These are phyloP conservation scores for human DNA, from an alignment of 2,113 vertebrate genomes.

Conservation along the genomic window DNA sequence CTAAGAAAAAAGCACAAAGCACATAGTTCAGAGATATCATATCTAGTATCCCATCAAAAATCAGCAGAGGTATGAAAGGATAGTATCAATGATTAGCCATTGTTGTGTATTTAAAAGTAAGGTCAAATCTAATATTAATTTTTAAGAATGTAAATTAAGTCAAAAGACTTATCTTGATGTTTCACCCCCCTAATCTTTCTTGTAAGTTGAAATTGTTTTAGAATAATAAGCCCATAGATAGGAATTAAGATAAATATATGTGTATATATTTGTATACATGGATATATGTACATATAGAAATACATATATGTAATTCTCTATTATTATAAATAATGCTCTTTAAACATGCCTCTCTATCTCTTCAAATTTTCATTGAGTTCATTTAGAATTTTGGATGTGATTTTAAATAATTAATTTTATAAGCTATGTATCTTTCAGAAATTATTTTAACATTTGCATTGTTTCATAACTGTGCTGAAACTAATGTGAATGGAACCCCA, in stretches of 20 bases:
- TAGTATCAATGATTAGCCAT: constrained; percentile 67
- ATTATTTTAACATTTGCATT: neutral
- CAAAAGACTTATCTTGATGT: neutral
- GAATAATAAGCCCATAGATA: neutral
- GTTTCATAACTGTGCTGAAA: neutral
- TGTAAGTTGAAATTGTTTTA: neutral
- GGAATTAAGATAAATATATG: neutral
- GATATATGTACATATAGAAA: neutral
- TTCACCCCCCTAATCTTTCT: neutral
- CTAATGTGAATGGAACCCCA: neutral
- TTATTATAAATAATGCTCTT: neutral
- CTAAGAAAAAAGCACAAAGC: constrained; percentile 22
- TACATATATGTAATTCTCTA: neutral
- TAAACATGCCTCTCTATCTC: neutral
- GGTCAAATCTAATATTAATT: constrained; percentile 66
- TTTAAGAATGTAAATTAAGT: constrained; percentile 74
- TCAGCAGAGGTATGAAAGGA: constrained; percentile 21
- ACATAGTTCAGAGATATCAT: constrained; percentile 64
- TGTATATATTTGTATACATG: neutral
- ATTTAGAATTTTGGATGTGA: neutral
- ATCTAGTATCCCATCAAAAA: constrained; percentile 74
- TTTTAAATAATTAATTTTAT: neutral
- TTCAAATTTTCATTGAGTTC: neutral
- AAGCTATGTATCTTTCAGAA: neutral
- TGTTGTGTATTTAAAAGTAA: constrained; percentile 77